phyloP scores from a whole-genome alignment of 2,113 vertebrate species.

The Alosa alosa region DNA sequence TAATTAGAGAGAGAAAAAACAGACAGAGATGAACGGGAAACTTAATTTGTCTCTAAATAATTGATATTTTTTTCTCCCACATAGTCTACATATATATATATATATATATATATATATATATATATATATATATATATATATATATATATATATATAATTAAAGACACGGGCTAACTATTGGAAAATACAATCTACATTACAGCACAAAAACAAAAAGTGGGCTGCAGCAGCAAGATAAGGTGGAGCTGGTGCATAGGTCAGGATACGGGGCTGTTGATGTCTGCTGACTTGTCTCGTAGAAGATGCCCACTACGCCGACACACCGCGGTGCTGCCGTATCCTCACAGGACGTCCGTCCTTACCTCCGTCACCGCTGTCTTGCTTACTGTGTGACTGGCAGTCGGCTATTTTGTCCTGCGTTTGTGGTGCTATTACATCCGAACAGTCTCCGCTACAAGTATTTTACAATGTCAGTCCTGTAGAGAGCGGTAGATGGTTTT shows the following conservation, averaged over 20 bases:
- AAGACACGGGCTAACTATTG: not conserved
- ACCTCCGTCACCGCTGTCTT: not conserved
- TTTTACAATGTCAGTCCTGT: constrained; percentile 66
- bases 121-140: not conserved
- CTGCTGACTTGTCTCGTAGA: not conserved
- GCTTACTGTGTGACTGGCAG: not conserved
- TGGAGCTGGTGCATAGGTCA: not conserved
- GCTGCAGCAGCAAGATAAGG: not conserved
- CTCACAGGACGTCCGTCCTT: not conserved
- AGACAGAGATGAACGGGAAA: no score
- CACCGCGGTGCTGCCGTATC: not conserved
- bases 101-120: no score
- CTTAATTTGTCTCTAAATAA: no score
- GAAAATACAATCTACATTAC: not conserved
- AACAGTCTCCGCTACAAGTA: constrained; percentile 30
- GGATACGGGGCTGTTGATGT: not conserved
- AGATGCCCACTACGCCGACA: not conserved
- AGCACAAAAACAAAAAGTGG: not conserved
- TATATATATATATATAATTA: not conserved
- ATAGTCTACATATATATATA: not conserved
- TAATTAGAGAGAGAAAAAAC: no score
- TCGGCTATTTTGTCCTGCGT: not conserved
- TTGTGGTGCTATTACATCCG: not conserved
- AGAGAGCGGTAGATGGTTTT: constrained; percentile 74
- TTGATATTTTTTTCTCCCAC: not conserved